These are phyloP conservation scores for Tenodera sinensis DNA, from an alignment of 2,888 invertebrate genomes.

Conservation along the genomic window DNA sequence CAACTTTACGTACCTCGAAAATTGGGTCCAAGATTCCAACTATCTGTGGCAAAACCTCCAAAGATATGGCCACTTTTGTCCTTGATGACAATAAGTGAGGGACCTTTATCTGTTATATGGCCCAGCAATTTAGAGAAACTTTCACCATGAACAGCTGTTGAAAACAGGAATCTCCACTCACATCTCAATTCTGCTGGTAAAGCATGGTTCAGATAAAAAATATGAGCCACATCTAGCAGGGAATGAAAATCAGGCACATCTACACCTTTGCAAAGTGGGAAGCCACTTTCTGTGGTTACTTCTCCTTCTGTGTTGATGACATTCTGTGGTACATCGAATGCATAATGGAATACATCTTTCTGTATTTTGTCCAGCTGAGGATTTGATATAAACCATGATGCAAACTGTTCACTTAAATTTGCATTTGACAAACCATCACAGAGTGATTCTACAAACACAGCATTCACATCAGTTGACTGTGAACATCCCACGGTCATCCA, in stretches of 20 bases:
- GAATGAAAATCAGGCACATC: conserved; percentile 20
- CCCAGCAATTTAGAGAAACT: conserved; percentile 82
- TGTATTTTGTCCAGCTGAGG: conserved; percentile 23
- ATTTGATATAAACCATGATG: conserved; percentile 10
- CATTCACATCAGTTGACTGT: not conserved
- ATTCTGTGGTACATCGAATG: not conserved
- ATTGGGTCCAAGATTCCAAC: conserved; percentile 73
- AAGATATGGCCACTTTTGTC: conserved; percentile 79
- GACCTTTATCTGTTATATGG: conserved; percentile 73
- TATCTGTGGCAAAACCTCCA: conserved; percentile 81
- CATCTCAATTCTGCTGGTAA: conserved; percentile 70
- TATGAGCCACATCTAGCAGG: conserved; percentile 64
- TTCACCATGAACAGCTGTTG: conserved; percentile 83
- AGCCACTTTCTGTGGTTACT: not conserved
- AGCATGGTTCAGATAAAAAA: conserved; percentile 75
- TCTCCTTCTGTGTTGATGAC: not conserved
- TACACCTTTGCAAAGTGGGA: conserved; percentile 21
- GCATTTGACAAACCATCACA: conserved; percentile 11
- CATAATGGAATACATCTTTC: conserved; percentile 5
- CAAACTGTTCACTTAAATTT: not conserved
- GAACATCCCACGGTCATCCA: conserved; percentile 4
- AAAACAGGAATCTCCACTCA: conserved; percentile 86
- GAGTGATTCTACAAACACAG: conserved; percentile 4
- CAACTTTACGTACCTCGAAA: conserved; percentile 57
- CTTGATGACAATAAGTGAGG: conserved; percentile 79